Conservation (phyloP, 2,888 invertebrate genomes). For the Hyppa rectilinea region DNA sequence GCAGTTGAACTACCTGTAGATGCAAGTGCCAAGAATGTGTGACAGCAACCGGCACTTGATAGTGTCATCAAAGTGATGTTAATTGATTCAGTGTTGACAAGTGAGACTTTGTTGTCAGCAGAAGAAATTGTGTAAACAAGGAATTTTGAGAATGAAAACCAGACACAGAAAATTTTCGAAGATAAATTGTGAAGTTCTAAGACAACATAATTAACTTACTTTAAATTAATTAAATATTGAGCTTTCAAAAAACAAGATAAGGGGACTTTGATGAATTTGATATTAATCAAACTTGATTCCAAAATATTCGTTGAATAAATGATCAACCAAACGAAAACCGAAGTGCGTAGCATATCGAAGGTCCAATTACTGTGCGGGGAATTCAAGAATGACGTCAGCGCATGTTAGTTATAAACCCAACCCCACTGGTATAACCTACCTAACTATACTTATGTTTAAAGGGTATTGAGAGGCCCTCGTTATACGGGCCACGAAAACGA, state of each 20-base stretch:
- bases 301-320: conserved; percentile 19
- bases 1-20: conserved; percentile 20
- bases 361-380: conserved; percentile 50
- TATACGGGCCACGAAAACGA: conserved; percentile 8
- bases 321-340: conserved; percentile 15
- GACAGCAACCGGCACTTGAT: neutral
- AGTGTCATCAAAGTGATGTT: neutral
- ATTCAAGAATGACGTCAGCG: conserved; percentile 62
- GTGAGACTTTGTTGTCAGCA: neutral
- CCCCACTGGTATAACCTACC: conserved; percentile 33
- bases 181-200: neutral
- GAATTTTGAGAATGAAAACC: neutral
- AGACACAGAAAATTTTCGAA: neutral
- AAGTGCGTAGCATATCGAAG: conserved; percentile 22
- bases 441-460: conserved; percentile 11
- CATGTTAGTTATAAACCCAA: conserved; percentile 40
- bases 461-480: conserved; percentile 1
- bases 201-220: neutral
- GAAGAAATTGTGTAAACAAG: neutral
- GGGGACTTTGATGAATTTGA: neutral
- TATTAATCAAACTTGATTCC: neutral
- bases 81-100: conserved; percentile 8
- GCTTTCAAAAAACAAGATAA: neutral
- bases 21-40: conserved; percentile 20
- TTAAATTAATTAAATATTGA: neutral